Evolutionary conservation across 2,797 vertebrate species (phyloP), one percentile per base, ranked within the genome.

Genomic region (Hylomyscus alleni): DNA sequence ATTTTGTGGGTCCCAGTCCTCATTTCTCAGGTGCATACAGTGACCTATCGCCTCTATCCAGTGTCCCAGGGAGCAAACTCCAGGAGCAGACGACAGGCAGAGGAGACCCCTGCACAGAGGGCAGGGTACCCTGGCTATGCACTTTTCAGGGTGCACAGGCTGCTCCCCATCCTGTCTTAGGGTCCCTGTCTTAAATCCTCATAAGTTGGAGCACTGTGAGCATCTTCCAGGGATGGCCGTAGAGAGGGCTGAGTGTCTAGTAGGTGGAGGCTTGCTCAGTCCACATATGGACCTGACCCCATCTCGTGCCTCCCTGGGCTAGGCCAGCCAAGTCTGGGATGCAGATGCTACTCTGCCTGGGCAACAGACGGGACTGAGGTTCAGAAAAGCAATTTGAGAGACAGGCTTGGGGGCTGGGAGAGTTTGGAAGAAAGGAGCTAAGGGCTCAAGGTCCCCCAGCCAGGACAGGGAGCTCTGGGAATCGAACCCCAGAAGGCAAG

Each of bases 321-420:
- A 29, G 26, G 37, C 12, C 31, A 34, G 44, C 50, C 58, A 4
- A 0, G 15, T 67, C 24, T 40, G 62, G 8, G 50, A 14, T n/a
- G 1, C 56, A 50, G 3, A 15, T 0, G 2, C 47, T 3, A 1
- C 3, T 7, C n/a, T 0, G 1, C 75, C 9, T 67, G 7, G 11
- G 37, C 62, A 44, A 8, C 15, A 58, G 67, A 78, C 0, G 40
- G 62, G 22, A 56, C 17, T 3, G 47, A 85, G 65, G 50, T 6
- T 84, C 34, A 82, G 92, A 75, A 78, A 40, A 77, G 47, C 40
- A 5, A 0, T 19, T 24, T 58, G 50, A 47, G 34, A 20, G n/a
- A 26, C 22, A 56, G 69, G 40, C 50, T 26, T 26, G 2, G 6
- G 6, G 15, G 3, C 10, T 52, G 8, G n/a, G 6, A 0, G 14